Evolutionary conservation across 2,113 vertebrate species (phyloP), one percentile per base, ranked within the genome.

Genomic region (Pycnonotus jocosus): DNA sequence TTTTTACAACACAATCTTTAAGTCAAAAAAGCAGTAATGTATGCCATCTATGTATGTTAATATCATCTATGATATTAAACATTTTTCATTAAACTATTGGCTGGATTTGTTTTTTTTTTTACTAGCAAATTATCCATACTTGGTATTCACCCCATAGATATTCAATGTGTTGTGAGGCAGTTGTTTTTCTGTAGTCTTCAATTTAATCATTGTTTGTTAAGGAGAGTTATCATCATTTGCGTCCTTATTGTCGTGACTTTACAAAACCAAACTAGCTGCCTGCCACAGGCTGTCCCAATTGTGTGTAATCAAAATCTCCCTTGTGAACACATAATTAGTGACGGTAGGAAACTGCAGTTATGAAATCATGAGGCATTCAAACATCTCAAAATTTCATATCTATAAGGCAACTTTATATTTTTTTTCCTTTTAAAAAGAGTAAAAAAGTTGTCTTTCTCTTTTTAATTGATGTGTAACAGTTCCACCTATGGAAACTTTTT

Each of bases 91-190:
- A 48, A 82, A 30, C 2, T 51, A 16, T 30, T 92, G 6, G 17
- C 14, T 60, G n/a, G 7, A 73, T 9, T 45, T 18, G 0, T 14
- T 0, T 1, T 25, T 37, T n/a, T 77, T 81, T 60, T 30, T 42
- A 4, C n/a, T 35, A 57, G 9, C 37, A 86, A 92, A 83, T 11
- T 11, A 65, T 50, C 9, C 18, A 62, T 27, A 15, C 7, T 81
- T 47, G 42, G 4, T 8, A 45, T 27, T 18, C 4, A 31, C 17
- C 10, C 1, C 44, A 42, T 21, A 60, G 27, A 58, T 35, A 58
- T 6, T 62, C 28, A 56, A 10, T 31, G 25, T 76, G 7, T 11
- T 72, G 57, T 56, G 10, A 81, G 57, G 22, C 7, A 12, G 4
- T 21, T 81, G 38, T 54, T 91, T 66, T 90, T 60, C 30, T 62